phyloP scores from a whole-genome alignment of 2,888 invertebrate species.

The Aspidiotus destructor region DNA sequence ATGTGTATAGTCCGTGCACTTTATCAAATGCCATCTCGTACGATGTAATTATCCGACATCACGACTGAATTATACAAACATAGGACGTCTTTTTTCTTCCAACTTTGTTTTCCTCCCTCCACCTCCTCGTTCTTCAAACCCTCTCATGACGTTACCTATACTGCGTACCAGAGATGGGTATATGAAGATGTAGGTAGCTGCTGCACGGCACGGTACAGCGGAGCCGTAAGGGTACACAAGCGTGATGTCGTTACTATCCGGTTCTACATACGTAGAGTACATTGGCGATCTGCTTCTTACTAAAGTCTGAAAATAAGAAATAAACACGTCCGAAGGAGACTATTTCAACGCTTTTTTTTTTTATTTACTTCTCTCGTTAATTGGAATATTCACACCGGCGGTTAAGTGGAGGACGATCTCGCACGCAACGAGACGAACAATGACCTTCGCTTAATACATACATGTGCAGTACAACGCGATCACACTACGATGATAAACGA shows the following conservation, averaged over 20 bases:
- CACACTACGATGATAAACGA: slow-evolving; percentile 11
- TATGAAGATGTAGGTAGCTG: slow-evolving; percentile 28
- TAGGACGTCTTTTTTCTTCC: slow-evolving; percentile 6
- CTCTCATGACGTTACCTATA: too few relatives aligned
- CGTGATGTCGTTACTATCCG: slow-evolving; percentile 29
- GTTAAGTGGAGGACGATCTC: slow-evolving; percentile 8
- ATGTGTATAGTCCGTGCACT: too few relatives aligned
- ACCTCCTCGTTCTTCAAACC: too few relatives aligned
- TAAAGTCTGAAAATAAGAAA: slow-evolving; percentile 14
- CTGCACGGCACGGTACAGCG: slow-evolving; percentile 9
- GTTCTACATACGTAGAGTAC: slow-evolving; percentile 10
- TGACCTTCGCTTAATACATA: slow-evolving; percentile 21
- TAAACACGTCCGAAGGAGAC: slow-evolving; percentile 20
- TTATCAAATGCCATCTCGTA: background rate
- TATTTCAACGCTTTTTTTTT: slow-evolving; percentile 17
- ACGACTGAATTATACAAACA: slow-evolving; percentile 8
- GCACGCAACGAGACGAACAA: slow-evolving; percentile 28
- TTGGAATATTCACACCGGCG: slow-evolving; percentile 26
- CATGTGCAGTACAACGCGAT: background rate
- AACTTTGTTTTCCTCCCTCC: slow-evolving; percentile 3
- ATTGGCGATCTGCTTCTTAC: background rate
- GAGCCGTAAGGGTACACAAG: slow-evolving; percentile 5
- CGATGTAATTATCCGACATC: slow-evolving; percentile 25
- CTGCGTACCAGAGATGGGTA: background rate
- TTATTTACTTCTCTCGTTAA: slow-evolving; percentile 27